phyloP scores from a whole-genome alignment of 2,113 vertebrate genomes.

The Muscicapa adusta region DNA sequence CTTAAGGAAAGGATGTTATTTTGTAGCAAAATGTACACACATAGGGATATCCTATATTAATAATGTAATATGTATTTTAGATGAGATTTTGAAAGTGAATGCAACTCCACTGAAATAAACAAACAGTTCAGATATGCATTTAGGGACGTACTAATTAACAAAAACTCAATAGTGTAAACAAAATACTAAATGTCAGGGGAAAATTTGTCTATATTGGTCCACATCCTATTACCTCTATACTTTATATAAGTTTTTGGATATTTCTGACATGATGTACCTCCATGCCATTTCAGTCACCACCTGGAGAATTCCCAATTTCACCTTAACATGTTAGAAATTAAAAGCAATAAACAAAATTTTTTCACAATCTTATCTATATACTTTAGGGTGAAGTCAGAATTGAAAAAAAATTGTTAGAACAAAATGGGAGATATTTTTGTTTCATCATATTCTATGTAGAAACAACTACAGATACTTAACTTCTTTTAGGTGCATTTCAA shows the following conservation, averaged over 20 bases:
- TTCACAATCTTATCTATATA: neutral
- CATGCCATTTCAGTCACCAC: neutral
- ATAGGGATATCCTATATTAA: neutral
- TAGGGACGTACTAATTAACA: neutral
- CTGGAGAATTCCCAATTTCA: neutral
- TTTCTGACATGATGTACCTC: neutral
- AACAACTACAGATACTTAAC: neutral
- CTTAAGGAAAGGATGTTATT: neutral
- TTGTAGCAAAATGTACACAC: neutral
- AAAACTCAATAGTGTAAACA: neutral
- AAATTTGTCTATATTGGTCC: neutral
- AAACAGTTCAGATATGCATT: neutral
- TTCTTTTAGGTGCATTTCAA: neutral
- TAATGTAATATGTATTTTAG: neutral
- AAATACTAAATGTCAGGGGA: neutral
- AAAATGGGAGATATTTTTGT: neutral
- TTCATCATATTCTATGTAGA: neutral
- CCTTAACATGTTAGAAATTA: neutral
- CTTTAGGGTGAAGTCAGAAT: neutral
- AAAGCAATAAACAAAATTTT: neutral
- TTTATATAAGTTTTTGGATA: neutral
- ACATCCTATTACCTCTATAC: neutral
- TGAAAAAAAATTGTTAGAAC: neutral
- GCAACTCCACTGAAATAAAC: neutral
- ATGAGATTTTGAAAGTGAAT: neutral